A percentile compares a stretch with the other conserved stretches of the same genome.
Conservation (phyloP, 1,140 invertebrate genomes). For the Lucilia sericata region DNA sequence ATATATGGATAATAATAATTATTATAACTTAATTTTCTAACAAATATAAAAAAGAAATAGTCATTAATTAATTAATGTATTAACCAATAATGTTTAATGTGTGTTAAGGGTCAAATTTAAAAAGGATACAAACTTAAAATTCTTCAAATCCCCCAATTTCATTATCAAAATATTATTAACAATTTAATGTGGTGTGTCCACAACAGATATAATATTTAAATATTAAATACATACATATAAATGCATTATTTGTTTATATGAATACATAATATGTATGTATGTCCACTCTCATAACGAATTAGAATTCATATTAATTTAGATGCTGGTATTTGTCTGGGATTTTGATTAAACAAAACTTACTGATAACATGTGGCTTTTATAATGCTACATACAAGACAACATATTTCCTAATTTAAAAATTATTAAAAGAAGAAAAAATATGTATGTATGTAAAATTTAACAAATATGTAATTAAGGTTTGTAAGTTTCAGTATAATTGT, state of each 20-base stretch:
- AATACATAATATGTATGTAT: no score
- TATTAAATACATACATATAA: background rate
- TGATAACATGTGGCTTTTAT: background rate
- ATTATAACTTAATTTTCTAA: constrained; percentile 6
- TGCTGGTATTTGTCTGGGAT: background rate
- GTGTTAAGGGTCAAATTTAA: background rate
- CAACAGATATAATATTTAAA: no score
- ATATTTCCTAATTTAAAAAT: background rate
- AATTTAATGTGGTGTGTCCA: no score
- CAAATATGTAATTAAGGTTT: background rate
- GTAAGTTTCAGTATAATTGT: constrained; percentile 23
- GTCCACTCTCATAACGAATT: background rate
- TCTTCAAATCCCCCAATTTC: background rate
- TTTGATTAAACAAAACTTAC: background rate
- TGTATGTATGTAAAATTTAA: constrained; percentile 41
- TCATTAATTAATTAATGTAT: background rate
- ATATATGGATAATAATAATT: no score
- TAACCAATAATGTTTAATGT: background rate
- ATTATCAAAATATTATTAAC: background rate
- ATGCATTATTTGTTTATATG: no score
- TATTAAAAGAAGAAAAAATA: background rate
- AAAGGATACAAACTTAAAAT: background rate
- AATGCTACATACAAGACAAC: background rate
- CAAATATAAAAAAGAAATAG: background rate
- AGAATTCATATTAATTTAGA: background rate